Evolutionary conservation across 1,140 invertebrate species (phyloP).

Genomic region (Eupeodes corollae): DNA sequence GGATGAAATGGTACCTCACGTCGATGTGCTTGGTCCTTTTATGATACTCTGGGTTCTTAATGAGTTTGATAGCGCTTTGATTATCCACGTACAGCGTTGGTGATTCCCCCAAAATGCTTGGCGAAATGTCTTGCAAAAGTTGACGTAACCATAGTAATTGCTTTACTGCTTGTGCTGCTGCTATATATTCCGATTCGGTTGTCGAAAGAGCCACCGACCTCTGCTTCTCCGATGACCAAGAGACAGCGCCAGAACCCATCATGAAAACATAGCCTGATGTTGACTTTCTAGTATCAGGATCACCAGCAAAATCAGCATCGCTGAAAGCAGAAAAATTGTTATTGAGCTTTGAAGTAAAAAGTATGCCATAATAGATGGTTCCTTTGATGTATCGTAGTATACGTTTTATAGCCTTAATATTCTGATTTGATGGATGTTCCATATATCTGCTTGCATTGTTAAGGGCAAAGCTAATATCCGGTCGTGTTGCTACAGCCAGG

Average conservation of each 20-base stretch:
- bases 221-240: slow-evolving; percentile 31
- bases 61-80: slow-evolving; percentile 10
- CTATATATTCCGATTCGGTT: slow-evolving; percentile 31
- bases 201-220: slow-evolving; percentile 19
- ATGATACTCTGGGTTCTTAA: slow-evolving; percentile 4
- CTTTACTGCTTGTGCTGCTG: slow-evolving; percentile 14
- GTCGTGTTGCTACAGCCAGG: slow-evolving; percentile 26
- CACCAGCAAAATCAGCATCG: slow-evolving; percentile 36
- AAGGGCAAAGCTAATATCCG: slow-evolving; percentile 32
- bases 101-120: not conserved
- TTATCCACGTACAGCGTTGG: slow-evolving; percentile 10
- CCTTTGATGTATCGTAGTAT: slow-evolving; percentile 26
- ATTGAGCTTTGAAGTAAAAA: slow-evolving; percentile 4
- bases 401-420: slow-evolving; percentile 16
- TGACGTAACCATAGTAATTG: slow-evolving; percentile 22
- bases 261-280: slow-evolving; percentile 30
- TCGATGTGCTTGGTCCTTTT: slow-evolving; percentile 6
- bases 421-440: not conserved
- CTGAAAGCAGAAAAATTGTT: slow-evolving; percentile 17
- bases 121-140: slow-evolving; percentile 17
- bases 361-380: slow-evolving; percentile 19
- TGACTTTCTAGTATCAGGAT: slow-evolving; percentile 27
- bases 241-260: slow-evolving; percentile 15
- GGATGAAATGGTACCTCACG: slow-evolving; percentile 2
- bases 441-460: slow-evolving; percentile 17